Evolutionary conservation across 1,140 invertebrate species (phyloP).

Genomic region (Dendrolimus punctatus): DNA sequence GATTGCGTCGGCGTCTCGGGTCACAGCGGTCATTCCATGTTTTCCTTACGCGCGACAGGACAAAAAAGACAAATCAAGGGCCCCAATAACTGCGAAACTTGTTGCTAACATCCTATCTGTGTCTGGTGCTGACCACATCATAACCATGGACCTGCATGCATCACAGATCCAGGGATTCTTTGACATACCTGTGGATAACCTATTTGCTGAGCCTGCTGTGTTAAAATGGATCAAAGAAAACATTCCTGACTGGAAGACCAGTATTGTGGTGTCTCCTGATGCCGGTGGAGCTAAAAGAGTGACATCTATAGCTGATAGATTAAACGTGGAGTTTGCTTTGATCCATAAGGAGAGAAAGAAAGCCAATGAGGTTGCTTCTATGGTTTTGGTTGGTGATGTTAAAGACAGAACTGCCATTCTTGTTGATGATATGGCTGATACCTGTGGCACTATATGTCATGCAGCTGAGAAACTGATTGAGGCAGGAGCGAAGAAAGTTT

Average conservation of each 20-base stretch:
- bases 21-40: conserved; percentile 99
- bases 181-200: conserved; percentile 85
- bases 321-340: conserved; percentile 98
- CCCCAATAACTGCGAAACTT: conserved; percentile 98
- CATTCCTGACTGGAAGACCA: conserved; percentile 97
- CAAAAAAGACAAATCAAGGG: conserved; percentile 99
- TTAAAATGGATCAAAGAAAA: conserved; percentile 99
- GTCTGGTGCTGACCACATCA: conserved; percentile 98
- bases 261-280: conserved; percentile 98
- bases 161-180: conserved; percentile 93
- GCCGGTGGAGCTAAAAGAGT: conserved; percentile 96
- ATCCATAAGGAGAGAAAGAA: conserved; percentile 99
- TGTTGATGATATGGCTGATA: conserved; percentile 99
- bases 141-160: conserved; percentile 99
- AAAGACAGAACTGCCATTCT: conserved; percentile 97
- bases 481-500: conserved; percentile 94
- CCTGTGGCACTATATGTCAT: conserved; percentile 98
- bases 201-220: conserved; percentile 99
- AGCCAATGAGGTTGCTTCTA: conserved; percentile 98
- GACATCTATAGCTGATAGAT: conserved; percentile 83
- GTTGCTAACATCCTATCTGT: conserved; percentile 99
- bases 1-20: conserved; percentile 97
- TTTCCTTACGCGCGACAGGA: conserved; percentile 99
- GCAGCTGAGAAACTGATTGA: conserved; percentile 97
- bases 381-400: conserved; percentile 99